Conservation (phyloP, 2,113 vertebrate species). For the Entelurus aequoreus region DNA sequence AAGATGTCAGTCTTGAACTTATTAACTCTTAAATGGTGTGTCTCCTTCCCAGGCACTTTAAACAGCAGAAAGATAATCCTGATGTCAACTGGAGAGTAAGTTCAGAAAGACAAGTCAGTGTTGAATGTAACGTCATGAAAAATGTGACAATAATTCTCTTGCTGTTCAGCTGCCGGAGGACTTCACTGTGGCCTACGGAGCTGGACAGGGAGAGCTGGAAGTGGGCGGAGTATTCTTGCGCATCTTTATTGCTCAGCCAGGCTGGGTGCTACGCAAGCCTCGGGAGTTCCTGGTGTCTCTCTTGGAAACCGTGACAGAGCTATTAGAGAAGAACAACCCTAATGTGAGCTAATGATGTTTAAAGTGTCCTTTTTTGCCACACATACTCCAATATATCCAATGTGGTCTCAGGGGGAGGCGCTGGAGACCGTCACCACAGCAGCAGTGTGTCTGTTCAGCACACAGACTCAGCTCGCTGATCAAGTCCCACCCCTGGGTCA, state of each 20-base stretch:
- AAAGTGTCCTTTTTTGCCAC: no score
- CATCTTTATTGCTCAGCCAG: slow-evolving; percentile 96
- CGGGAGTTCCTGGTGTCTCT: slow-evolving; percentile 93
- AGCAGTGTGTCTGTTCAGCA: slow-evolving; percentile 89
- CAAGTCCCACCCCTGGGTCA: slow-evolving; percentile 96
- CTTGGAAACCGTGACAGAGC: slow-evolving; percentile 89
- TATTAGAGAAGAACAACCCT: slow-evolving; percentile 93
- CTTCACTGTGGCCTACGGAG: slow-evolving; percentile 85
- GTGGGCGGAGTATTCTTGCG: slow-evolving; percentile 95
- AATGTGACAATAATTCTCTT: not conserved
- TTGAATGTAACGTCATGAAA: not conserved
- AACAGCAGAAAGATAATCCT: slow-evolving; percentile 93
- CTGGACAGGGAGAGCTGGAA: slow-evolving; percentile 87
- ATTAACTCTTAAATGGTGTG: not conserved
- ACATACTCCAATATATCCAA: not conserved
- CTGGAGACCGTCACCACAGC: slow-evolving; percentile 94
- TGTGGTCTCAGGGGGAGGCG: slow-evolving; percentile 81
- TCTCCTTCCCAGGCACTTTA: slow-evolving; percentile 85
- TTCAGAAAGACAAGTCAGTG: not conserved
- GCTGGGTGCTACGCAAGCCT: slow-evolving; percentile 96
- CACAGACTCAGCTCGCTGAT: slow-evolving; percentile 90
- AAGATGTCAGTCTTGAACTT: not conserved
- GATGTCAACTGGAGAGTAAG: slow-evolving; percentile 94
- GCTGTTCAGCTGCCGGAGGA: slow-evolving; percentile 84
- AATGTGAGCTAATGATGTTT: slow-evolving; percentile 78